Base-by-base conservation (phyloP, 2,113 vertebrate species). In the Hyperoodon ampullatus region DNA sequence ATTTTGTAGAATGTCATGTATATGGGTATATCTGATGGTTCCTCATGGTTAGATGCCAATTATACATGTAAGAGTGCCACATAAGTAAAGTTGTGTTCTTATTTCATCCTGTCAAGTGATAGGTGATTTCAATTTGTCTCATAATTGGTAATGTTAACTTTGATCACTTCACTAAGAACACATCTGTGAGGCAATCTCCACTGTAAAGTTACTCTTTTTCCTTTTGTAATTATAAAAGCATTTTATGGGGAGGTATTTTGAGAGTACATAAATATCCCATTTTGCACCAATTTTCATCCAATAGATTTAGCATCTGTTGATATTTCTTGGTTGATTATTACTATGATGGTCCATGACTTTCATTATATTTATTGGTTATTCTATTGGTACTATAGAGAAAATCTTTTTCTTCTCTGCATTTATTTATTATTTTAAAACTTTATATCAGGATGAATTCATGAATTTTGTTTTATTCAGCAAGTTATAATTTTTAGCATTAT, bases 391-490 rank as follows among this genome's bases (percentile, higher is more conserved):
- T 83, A 77, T 1, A 70, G 26, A 63, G 58, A 92, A 86, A 81
- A 78, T 71, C 1, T 88, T 90, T 42, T 11, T 74, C 30, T 75
- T 74, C 30, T 83, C 12, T 78, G 5, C 23, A 72, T 72, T 91
- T 90, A 33, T 39, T 85, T 60, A 65, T 47, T 91, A 65, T 82
- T 63, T 90, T 26, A 15, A 95, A 94, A 30, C 23, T 85, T 58
- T 39, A n/a, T 39, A 77, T 68, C 33, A 82, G 16, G 44, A 24
- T 60, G 12, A 95, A 82, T 11, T 70, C 8, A 71, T 71, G 16
- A 30, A 33, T 88, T 97, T 94, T 78, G 93, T 91, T 87, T 88
- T 66, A 80, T 93, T 83, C 19, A 55, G 9, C 26, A 68, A 30
- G 6, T 75, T 87, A 66, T 50, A 16, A 39, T 28, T 84, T 82